phyloP scores from a whole-genome alignment of 1,140 invertebrate genomes.

The Drosophila nigrodunni region DNA sequence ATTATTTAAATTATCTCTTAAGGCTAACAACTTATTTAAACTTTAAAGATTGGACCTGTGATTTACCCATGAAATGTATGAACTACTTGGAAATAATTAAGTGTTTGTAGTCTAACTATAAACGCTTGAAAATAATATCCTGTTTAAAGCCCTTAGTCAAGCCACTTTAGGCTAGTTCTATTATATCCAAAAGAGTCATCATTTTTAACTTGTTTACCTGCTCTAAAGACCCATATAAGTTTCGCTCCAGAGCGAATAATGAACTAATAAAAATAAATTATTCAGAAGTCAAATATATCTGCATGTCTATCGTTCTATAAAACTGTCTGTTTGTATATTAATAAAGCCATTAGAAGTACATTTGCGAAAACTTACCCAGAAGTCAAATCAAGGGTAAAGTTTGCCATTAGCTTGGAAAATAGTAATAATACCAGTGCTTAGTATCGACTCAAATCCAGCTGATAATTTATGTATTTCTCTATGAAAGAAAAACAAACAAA shows the following conservation, averaged over 20 bases:
- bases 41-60: too few species aligned
- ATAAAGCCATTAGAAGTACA: constrained; percentile 13
- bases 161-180: too few species aligned
- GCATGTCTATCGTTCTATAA: not conserved
- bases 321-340: constrained; percentile 7
- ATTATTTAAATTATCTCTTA: too few species aligned
- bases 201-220: too few species aligned
- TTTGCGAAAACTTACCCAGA: constrained; percentile 46
- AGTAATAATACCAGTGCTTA: not conserved
- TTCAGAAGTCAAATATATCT: not conserved
- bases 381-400: constrained; percentile 68
- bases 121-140: too few species aligned
- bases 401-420: not conserved
- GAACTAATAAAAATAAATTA: constrained; percentile 1
- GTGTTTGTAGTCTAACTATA: too few species aligned
- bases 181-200: too few species aligned
- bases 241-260: not conserved
- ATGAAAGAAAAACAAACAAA: not conserved
- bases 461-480: constrained; percentile 28
- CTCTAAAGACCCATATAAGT: too few species aligned
- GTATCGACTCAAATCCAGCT: constrained; percentile 49
- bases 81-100: too few species aligned
- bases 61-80: too few species aligned
- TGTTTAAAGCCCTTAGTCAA: too few species aligned
- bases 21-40: too few species aligned